Percentiles rank a stretch among this genome's conserved stretches.
Conservation (phyloP, 2,888 invertebrate species). For the Cordilura impudica region DNA sequence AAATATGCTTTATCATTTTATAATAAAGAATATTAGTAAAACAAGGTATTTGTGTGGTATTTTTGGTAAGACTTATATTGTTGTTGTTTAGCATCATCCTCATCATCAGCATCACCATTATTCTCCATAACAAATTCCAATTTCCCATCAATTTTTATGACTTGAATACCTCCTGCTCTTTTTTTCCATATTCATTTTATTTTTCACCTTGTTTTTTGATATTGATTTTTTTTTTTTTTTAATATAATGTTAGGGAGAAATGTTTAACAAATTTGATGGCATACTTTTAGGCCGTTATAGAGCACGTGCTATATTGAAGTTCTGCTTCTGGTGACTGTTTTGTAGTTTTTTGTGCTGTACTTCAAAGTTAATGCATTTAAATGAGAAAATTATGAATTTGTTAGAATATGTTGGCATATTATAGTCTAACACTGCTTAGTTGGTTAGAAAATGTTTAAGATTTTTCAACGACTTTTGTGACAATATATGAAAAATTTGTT, state of each 20-base stretch:
- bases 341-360: neutral
- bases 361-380: slow-evolving; percentile 70
- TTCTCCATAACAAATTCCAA: neutral
- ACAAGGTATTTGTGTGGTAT: neutral
- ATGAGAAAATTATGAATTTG: slow-evolving; percentile 70
- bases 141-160: neutral
- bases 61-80: no score
- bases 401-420: no score
- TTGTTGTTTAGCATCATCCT: neutral
- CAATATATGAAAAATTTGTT: no score
- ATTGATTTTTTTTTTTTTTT: neutral
- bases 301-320: slow-evolving; percentile 39
- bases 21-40: neutral
- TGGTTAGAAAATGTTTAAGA: no score
- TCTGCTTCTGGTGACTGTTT: neutral
- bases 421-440: no score
- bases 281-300: slow-evolving; percentile 64
- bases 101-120: neutral
- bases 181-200: neutral
- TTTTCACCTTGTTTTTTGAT: neutral
- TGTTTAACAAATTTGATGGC: slow-evolving; percentile 43
- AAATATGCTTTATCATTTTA: neutral
- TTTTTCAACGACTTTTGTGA: no score
- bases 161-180: neutral
- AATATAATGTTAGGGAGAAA: neutral